phyloP scores from a whole-genome alignment of 2,797 vertebrate species.

The Heliangelus exortis region DNA sequence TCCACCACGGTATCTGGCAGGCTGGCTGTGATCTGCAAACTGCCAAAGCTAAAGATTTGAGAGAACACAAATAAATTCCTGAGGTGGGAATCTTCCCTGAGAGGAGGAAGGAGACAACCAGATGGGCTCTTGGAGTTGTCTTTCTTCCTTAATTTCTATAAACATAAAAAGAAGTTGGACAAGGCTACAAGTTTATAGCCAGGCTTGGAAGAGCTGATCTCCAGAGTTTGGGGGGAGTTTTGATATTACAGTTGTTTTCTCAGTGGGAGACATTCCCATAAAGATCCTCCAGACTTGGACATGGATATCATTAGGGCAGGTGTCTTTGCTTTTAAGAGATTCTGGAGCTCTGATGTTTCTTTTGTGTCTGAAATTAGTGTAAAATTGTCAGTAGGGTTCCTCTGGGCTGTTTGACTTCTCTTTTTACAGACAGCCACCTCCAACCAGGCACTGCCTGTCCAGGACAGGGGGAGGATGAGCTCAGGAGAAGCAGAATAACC shows the following conservation, averaged over 20 bases:
- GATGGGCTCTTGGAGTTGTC: neutral
- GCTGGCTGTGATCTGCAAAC: neutral
- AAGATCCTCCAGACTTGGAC: neutral
- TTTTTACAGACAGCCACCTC: neutral
- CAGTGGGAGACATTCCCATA: neutral
- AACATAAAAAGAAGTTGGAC: neutral
- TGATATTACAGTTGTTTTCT: constrained; percentile 22
- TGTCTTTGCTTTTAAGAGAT: constrained; percentile 20
- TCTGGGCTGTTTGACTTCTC: neutral
- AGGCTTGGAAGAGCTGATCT: neutral
- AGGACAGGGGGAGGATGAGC: neutral
- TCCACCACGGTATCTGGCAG: neutral
- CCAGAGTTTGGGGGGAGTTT: neutral
- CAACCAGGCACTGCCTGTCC: rapidly evolving
- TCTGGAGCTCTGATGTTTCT: neutral
- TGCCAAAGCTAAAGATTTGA: neutral
- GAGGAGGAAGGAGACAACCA: neutral
- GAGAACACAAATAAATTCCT: neutral
- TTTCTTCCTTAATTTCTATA: neutral
- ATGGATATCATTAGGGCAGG: neutral
- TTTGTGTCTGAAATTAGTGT: neutral
- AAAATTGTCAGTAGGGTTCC: neutral
- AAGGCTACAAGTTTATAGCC: neutral
- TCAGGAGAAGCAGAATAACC: neutral
- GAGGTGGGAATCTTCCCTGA: neutral